phyloP scores from a whole-genome alignment of 2,113 vertebrate species.

The Pampusana beccarii region DNA sequence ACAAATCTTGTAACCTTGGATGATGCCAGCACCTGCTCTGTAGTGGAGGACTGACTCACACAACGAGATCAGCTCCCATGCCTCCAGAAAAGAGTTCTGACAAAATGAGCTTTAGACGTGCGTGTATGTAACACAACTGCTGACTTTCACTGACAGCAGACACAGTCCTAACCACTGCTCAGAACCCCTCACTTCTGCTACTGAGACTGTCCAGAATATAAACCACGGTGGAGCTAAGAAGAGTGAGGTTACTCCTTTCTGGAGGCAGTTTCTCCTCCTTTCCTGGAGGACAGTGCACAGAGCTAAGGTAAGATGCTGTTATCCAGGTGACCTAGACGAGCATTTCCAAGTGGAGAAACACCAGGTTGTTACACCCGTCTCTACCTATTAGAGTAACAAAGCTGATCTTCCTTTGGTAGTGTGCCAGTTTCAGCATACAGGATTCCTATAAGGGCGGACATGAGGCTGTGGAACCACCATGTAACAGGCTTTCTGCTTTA shows the following conservation, averaged over 20 bases:
- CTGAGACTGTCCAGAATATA: not conserved
- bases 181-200: not conserved
- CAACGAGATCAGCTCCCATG: not conserved
- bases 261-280: not conserved
- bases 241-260: not conserved
- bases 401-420: not conserved
- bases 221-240: not conserved
- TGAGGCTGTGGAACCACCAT: not conserved
- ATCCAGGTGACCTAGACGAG: not conserved
- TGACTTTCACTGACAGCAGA: not conserved
- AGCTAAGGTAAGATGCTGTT: not conserved
- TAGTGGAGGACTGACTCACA: not conserved
- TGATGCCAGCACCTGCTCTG: not conserved
- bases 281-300: not conserved
- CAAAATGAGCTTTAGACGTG: not conserved
- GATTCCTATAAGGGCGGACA: not conserved
- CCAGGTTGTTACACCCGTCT: rapidly evolving
- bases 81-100: not conserved
- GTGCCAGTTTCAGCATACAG: not conserved
- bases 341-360: not conserved
- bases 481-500: not conserved
- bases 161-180: not conserved
- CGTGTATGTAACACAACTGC: not conserved
- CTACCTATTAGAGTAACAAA: not conserved
- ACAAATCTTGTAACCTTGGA: not conserved